Evolutionary conservation across 2,888 invertebrate genomes (phyloP).

Genomic region (Brenthis ino): DNA sequence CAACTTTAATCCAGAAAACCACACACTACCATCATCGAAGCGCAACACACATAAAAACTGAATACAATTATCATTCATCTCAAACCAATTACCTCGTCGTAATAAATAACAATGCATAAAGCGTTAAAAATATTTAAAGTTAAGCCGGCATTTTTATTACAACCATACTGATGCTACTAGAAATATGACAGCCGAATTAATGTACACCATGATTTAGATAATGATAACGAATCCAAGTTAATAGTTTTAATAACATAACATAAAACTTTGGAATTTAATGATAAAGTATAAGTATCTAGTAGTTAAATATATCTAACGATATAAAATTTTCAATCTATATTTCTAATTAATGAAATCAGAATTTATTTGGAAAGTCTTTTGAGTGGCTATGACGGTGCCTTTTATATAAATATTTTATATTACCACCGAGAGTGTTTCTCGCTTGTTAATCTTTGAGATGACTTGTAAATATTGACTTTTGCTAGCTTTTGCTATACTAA

Average conservation of each 20-base stretch:
- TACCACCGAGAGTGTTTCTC: background rate
- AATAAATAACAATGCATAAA: slow-evolving; percentile 35
- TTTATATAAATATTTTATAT: slow-evolving; percentile 15
- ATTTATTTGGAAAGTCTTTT: slow-evolving; percentile 42
- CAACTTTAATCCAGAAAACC: background rate
- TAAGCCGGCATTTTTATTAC: slow-evolving; percentile 35
- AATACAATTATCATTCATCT: slow-evolving; percentile 34
- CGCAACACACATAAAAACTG: slow-evolving; percentile 15
- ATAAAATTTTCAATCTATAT: slow-evolving; percentile 50
- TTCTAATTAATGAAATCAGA: slow-evolving; percentile 73
- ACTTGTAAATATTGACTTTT: slow-evolving; percentile 9
- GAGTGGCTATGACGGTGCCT: slow-evolving; percentile 28
- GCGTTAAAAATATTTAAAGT: slow-evolving; percentile 34
- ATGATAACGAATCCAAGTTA: slow-evolving; percentile 65
- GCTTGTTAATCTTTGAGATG: slow-evolving; percentile 1
- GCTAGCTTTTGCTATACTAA: background rate
- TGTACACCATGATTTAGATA: slow-evolving; percentile 67
- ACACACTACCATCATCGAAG: background rate
- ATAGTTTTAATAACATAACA: slow-evolving; percentile 39
- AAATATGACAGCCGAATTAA: slow-evolving; percentile 72
- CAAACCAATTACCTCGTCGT: slow-evolving; percentile 33
- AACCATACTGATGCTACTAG: slow-evolving; percentile 33
- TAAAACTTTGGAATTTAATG: slow-evolving; percentile 37
- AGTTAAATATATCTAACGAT: slow-evolving; percentile 27
- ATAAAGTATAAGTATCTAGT: slow-evolving; percentile 47